Conservation (phyloP, 2,888 invertebrate genomes). For the Heliconius ethilla region DNA sequence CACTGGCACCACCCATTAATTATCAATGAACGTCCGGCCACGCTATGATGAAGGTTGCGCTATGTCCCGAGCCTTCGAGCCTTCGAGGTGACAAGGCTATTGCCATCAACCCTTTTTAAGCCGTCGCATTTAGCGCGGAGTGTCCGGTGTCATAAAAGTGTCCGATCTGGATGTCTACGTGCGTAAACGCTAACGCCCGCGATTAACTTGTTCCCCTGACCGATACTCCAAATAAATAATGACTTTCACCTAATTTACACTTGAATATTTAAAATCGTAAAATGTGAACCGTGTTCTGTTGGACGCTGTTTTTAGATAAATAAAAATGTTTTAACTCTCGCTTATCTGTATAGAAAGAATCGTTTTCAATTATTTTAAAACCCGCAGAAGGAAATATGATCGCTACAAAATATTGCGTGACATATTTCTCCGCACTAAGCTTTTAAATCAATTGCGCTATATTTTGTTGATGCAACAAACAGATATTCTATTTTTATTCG, state of each 20-base stretch:
- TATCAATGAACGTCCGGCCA: conserved; percentile 80
- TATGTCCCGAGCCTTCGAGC: conserved; percentile 74
- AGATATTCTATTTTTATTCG: conserved; percentile 39
- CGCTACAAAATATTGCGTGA: conserved; percentile 46
- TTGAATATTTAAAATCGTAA: conserved; percentile 44
- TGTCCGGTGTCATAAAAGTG: conserved; percentile 81
- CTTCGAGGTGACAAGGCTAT: conserved; percentile 78
- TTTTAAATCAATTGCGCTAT: conserved; percentile 48
- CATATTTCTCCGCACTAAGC: conserved; percentile 46
- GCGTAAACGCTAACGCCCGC: conserved; percentile 70
- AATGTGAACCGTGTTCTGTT: conserved; percentile 30
- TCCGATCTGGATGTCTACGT: conserved; percentile 76
- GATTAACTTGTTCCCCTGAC: conserved; percentile 74
- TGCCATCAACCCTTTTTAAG: conserved; percentile 81
- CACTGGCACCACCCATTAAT: conserved; percentile 78
- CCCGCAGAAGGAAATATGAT: conserved; percentile 44
- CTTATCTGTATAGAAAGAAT: conserved; percentile 42
- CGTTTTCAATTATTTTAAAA: conserved; percentile 46
- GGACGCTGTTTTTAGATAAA: conserved; percentile 33
- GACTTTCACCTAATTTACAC: conserved; percentile 44
- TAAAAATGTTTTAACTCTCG: conserved; percentile 38
- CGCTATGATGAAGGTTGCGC: conserved; percentile 77
- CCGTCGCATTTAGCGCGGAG: conserved; percentile 77
- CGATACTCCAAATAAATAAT: conserved; percentile 64
- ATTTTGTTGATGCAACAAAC: conserved; percentile 47